Evolutionary conservation across 1,140 invertebrate species (phyloP), one percentile per base, ranked within the genome.

Genomic region (Cydia fagiglandana): DNA sequence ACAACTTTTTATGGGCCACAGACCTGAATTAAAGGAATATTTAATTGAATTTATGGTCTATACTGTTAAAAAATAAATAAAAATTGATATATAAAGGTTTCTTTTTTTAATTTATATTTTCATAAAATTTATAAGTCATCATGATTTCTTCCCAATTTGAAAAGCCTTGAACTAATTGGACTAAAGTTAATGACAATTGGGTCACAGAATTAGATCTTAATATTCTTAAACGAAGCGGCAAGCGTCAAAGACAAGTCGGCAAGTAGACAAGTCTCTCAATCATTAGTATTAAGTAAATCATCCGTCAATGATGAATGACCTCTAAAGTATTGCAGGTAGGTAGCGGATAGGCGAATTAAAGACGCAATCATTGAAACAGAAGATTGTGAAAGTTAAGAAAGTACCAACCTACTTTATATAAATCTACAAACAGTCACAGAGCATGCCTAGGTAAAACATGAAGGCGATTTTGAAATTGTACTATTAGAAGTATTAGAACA

Each of bases 351-450:
- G 50, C 50, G 50, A 53, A 53, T 53, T 17, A 17, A 53, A n/a
- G n/a, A 53, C 50, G n/a, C n/a, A 53, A 53, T 53, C 6, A 17
- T 15, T n/a, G 47, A 17, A 53, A 53, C 6, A n/a, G 47, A n/a
- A 53, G n/a, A 53, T 53, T n/a, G 50, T 53, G 50, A 53, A 53
- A 53, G n/a, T 53, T n/a, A 17, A 6, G 50, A 53, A 53, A 53
- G 50, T 7, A 53, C 15, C 50, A 53, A 1, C n/a, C n/a, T 17
- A 53, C 4, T 53, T 53, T 17, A 53, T 17, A 7, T 53, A 53
- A n/a, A 53, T 17, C 6, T 53, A 53, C n/a, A 24, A 2, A 24
- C 24, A 24, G 24, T 24, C 24, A 24, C 24, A 15, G 9, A 50
- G 47, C 15, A 47, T n/a, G 3, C 41, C 41, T 0, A 53, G 50